A percentile compares a stretch with the other conserved stretches of the same genome.
Evolutionary conservation across 2,113 vertebrate species (phyloP).

Genomic region (Aspiorhynchus laticeps): DNA sequence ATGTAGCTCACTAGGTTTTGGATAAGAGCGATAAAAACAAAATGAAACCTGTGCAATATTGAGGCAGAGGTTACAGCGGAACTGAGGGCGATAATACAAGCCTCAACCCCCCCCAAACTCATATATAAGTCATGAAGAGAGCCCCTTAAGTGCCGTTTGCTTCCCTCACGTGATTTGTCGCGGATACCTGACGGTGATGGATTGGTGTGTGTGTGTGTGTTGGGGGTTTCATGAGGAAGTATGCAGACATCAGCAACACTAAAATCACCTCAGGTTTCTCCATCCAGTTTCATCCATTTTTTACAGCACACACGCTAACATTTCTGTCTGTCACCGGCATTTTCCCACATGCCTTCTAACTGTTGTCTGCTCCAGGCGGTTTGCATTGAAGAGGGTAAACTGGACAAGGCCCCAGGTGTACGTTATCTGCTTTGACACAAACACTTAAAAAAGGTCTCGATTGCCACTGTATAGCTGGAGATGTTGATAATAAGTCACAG

Average conservation of each 20-base stretch:
- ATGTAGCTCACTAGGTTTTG: background rate
- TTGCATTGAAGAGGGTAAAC: conserved; percentile 38
- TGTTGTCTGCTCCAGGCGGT: conserved; percentile 1
- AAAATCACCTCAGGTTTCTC: background rate
- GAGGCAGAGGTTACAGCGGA: conserved; percentile 32
- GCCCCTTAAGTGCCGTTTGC: conserved; percentile 65
- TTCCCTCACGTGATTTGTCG: conserved; percentile 68
- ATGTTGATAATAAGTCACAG: background rate
- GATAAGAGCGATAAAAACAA: conserved; percentile 41
- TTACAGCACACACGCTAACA: background rate
- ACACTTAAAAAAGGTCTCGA: background rate
- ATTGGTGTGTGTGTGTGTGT: conserved; percentile 52
- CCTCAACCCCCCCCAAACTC: conserved; percentile 54
- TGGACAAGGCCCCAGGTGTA: conserved; percentile 30
- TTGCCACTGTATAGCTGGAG: background rate
- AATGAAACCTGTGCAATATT: conserved; percentile 12
- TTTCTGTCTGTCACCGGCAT: background rate
- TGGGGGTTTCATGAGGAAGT: background rate
- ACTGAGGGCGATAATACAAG: conserved; percentile 56
- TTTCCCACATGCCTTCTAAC: background rate
- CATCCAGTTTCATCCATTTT: background rate
- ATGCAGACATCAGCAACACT: conserved; percentile 65
- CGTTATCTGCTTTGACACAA: background rate
- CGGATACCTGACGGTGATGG: conserved; percentile 63
- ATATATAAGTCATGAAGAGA: conserved; percentile 74